Evolutionary conservation across 2,113 vertebrate genomes (phyloP).

Genomic region (Thamnophis sirtalis): DNA sequence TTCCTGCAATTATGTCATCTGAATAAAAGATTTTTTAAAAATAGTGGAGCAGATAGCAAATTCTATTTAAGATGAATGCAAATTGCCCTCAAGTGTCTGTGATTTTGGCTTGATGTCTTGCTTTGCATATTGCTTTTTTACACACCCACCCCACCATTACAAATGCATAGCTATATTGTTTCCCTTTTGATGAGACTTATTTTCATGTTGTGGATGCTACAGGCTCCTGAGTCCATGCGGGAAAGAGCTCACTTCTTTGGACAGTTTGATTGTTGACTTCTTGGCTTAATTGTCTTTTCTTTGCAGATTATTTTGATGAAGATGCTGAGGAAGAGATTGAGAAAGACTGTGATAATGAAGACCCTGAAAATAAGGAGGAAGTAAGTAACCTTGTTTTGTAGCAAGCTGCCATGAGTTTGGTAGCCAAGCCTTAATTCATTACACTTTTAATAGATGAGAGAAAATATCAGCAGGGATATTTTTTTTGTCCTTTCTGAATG

Average conservation of each 20-base stretch:
- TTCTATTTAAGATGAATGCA: background rate
- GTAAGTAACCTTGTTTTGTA: slow-evolving; percentile 62
- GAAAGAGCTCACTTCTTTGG: background rate
- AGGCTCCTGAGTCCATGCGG: background rate
- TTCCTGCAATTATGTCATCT: background rate
- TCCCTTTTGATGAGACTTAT: background rate
- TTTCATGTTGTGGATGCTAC: background rate
- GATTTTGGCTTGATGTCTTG: background rate
- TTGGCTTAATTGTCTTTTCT: background rate
- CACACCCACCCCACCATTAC: accelerated
- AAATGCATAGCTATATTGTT: background rate
- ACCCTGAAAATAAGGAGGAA: slow-evolving; percentile 68
- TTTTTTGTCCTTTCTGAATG: background rate
- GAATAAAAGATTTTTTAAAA: background rate
- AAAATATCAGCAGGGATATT: background rate
- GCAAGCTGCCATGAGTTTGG: background rate
- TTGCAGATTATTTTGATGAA: slow-evolving; percentile 69
- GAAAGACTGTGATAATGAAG: slow-evolving; percentile 62
- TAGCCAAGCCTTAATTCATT: background rate
- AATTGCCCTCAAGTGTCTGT: background rate
- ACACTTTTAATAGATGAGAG: background rate
- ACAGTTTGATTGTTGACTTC: background rate
- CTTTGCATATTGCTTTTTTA: background rate
- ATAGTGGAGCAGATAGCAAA: background rate
- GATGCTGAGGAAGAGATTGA: slow-evolving; percentile 72